These are phyloP conservation scores for Amphiprion percula DNA, from an alignment of 2,113 vertebrate species.

Conservation along the genomic window DNA sequence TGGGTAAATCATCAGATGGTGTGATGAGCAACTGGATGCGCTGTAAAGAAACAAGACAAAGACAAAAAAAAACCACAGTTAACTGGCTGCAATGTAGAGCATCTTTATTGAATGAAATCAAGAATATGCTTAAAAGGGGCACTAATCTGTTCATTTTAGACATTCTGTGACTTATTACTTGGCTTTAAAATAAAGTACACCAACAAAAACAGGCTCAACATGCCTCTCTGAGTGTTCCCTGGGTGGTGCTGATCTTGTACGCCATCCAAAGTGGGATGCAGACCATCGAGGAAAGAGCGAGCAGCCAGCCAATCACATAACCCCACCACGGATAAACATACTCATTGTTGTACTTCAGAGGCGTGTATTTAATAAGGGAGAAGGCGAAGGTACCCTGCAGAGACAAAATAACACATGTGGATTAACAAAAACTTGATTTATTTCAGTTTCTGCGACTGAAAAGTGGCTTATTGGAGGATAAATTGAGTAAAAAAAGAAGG, in stretches of 20 bases:
- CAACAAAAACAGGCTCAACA: not conserved
- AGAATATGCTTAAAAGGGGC: no score
- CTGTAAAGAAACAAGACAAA: slow-evolving; percentile 49
- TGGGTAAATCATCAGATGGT: slow-evolving; percentile 81
- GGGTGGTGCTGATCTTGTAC: slow-evolving; percentile 86
- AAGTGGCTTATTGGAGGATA: not conserved
- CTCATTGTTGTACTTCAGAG: slow-evolving; percentile 91
- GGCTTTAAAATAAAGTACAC: not conserved
- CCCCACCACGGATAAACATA: slow-evolving; percentile 93
- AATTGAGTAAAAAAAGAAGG: no score
- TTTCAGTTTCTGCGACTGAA: not conserved
- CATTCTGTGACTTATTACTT: no score
- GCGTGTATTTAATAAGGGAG: slow-evolving; percentile 92
- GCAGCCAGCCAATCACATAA: slow-evolving; percentile 89
- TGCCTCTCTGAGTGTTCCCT: slow-evolving; percentile 90
- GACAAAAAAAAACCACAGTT: not conserved
- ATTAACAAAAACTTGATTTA: not conserved
- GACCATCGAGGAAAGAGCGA: slow-evolving; percentile 91
- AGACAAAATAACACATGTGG: slow-evolving; percentile 10
- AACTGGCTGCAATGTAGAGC: not conserved
- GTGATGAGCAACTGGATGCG: slow-evolving; percentile 77
- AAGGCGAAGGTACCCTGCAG: slow-evolving; percentile 91
- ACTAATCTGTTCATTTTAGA: no score
- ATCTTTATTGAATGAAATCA: not conserved
- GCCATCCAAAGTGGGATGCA: slow-evolving; percentile 89